A percentile compares a stretch with the other conserved stretches of the same genome.
Evolutionary conservation across 2,888 invertebrate genomes (phyloP).

Genomic region (Cephalotes varians): DNA sequence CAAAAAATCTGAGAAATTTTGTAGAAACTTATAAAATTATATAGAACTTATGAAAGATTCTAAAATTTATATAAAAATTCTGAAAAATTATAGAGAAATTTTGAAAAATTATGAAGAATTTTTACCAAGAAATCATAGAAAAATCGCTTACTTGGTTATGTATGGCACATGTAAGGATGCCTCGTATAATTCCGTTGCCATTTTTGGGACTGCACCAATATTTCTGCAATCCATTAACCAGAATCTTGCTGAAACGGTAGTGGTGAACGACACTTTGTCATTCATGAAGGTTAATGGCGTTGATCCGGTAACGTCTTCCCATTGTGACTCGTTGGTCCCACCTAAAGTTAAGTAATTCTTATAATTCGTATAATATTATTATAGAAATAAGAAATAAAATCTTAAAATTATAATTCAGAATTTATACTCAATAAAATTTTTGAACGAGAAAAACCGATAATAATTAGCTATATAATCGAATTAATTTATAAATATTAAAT

Average conservation of each 20-base stretch:
- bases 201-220: conserved; percentile 96
- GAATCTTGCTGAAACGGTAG: conserved; percentile 99
- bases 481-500: neutral
- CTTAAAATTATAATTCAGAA: neutral
- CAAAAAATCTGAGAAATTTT: no score
- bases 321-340: conserved; percentile 97
- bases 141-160: conserved; percentile 92
- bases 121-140: neutral
- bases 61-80: no score
- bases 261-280: conserved; percentile 99
- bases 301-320: conserved; percentile 99
- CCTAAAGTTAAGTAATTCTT: conserved; percentile 86
- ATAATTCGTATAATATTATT: neutral
- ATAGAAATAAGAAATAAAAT: neutral
- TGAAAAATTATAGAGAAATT: no score
- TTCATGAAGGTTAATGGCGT: conserved; percentile 98
- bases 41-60: no score
- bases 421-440: no score
- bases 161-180: conserved; percentile 94
- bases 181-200: conserved; percentile 98
- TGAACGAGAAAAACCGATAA: no score
- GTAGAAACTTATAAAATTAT: no score
- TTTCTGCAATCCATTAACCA: conserved; percentile 99
- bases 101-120: no score
- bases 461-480: neutral